These are phyloP conservation scores for Hassar affinis DNA, from an alignment of 2,113 vertebrate genomes.

Conservation along the genomic window DNA sequence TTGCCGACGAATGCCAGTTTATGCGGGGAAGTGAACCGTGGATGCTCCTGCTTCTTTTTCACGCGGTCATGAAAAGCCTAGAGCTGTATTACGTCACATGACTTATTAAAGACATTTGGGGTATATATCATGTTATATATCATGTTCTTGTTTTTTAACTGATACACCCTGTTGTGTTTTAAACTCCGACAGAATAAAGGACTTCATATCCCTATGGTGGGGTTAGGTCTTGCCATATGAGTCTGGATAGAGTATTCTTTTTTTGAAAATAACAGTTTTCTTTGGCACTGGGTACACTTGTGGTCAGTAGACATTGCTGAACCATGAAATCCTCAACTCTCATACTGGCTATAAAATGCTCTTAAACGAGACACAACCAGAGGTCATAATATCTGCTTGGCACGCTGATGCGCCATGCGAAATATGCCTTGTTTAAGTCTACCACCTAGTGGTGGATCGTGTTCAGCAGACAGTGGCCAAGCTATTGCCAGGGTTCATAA, in stretches of 20 bases:
- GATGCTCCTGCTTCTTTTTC: neutral
- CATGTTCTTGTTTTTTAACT: too few relatives aligned
- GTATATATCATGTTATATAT: neutral
- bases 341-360: conserved; percentile 9
- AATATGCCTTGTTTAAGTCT: conserved; percentile 52
- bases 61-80: neutral
- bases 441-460: conserved; percentile 59
- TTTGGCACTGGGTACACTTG: neutral
- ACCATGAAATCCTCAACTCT: conserved; percentile 11
- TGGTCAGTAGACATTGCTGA: conserved; percentile 8
- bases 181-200: too few relatives aligned
- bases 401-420: neutral
- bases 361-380: neutral
- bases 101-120: neutral
- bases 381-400: conserved; percentile 6
- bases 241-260: neutral
- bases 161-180: neutral
- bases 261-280: neutral
- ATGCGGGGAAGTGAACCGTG: neutral
- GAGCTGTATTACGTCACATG: neutral
- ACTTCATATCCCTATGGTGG: neutral
- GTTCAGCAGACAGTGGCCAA: neutral
- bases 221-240: neutral
- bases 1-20: neutral
- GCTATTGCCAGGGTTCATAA: conserved; percentile 8